Base-by-base conservation (phyloP, 2,113 vertebrate genomes). In the Rostratula benghalensis region DNA sequence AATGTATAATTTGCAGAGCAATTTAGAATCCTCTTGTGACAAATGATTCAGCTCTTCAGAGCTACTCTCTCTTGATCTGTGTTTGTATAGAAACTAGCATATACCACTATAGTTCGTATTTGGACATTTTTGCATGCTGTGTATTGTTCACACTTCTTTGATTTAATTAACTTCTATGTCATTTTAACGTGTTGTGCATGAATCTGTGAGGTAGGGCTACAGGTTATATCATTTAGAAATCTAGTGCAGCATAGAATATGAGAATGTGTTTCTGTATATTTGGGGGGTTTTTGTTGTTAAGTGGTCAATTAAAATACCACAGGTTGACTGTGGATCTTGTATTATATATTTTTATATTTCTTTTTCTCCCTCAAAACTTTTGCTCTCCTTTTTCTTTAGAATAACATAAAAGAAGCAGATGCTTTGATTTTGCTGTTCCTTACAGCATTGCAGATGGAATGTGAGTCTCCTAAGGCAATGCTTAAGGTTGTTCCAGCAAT, bases 1-100 rank as follows among this genome's bases (percentile, higher is more conserved):
- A 92, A 92, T 68, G 51, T 50, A 53, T 64, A 91, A 93, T 88
- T 95, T 91, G 59, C 45, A 80, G 59, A 83, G 61, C 48, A 83
- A 73, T 85, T 91, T 95, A 50, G 22, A 75, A 95, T 61, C 37
- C 53, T 76, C 70, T 84, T 93, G 89, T 77, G 84, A 82, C 51
- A 92, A 94, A 79, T 51, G 27, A 60, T 93, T 89, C 81, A 78
- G 57, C 48, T 71, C 60, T 79, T 92, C 69, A 84, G 73, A 87
- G 65, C 50, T 87, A 56, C 25, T 84, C 27, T 81, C 23, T 87
- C 51, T 84, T 53, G 22, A 70, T 85, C 48, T 54, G 53, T 59
- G 61, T 84, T 84, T 90, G 33, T 63, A 50, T 50, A 85, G 53
- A 59, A 79, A 39, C 57, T 79, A 79, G 48, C 39, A 67, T 61